Conservation (phyloP, 2,113 vertebrate species). For the Chaenogobius annularis region DNA sequence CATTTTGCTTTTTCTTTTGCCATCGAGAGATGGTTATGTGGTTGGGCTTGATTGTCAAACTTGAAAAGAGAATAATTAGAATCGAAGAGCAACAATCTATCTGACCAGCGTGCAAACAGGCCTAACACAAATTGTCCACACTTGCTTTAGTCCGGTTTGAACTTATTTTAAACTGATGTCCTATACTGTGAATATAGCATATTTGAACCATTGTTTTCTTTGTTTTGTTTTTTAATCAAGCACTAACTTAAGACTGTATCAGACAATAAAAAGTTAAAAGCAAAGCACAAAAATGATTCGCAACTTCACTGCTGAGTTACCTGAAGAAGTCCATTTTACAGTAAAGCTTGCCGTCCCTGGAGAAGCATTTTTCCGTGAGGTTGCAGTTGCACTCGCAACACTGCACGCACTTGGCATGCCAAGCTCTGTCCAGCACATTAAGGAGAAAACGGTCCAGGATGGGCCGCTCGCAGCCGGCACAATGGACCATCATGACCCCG, state of each 20-base stretch:
- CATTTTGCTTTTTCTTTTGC: constrained; percentile 59
- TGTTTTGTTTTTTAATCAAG: not conserved
- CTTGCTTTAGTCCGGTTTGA: not conserved
- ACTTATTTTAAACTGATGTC: not conserved
- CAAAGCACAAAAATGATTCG: not conserved
- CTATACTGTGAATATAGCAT: not conserved
- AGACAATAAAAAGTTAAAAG: not conserved
- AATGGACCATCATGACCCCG: constrained; percentile 93
- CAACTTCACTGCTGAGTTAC: constrained; percentile 66
- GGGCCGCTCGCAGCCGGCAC: constrained; percentile 95
- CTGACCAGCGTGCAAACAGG: not conserved
- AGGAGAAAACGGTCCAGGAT: constrained; percentile 93
- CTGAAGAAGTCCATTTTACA: constrained; percentile 98
- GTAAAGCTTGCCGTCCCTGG: constrained; percentile 95
- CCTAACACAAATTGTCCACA: not conserved
- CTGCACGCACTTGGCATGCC: constrained; percentile 97
- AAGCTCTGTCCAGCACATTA: constrained; percentile 94
- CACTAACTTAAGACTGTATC: not conserved
- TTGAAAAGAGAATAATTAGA: constrained; percentile 7
- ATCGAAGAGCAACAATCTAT: not conserved
- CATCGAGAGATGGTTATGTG: constrained; percentile 30
- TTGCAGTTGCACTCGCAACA: constrained; percentile 95
- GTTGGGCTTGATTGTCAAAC: constrained; percentile 40
- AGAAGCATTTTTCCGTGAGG: constrained; percentile 96
- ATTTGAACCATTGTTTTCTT: not conserved